Percentiles rank a stretch among this genome's conserved stretches.
Evolutionary conservation across 1,140 invertebrate species (phyloP).

Genomic region (Platyscapa corneri): DNA sequence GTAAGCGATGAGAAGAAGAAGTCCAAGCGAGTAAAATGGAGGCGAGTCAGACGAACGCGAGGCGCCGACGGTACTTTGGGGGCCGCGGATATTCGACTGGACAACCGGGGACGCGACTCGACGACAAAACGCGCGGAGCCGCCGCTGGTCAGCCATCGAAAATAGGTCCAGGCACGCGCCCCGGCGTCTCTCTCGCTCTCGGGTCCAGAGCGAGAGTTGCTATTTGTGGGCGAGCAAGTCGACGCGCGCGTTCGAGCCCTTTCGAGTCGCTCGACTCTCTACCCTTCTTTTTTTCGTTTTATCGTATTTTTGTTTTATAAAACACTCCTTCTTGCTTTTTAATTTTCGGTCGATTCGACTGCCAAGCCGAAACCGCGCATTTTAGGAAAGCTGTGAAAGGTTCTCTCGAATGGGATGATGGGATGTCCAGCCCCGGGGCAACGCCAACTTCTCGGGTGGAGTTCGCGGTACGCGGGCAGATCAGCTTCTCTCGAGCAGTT

Average conservation of each 20-base stretch:
- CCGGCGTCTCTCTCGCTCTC: background rate
- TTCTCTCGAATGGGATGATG: too few relatives aligned
- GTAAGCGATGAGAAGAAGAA: background rate
- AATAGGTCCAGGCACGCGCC: conserved; percentile 39
- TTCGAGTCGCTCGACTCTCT: background rate
- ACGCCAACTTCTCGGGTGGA: too few relatives aligned
- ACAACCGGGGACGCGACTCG: conserved; percentile 8
- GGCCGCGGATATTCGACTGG: conserved; percentile 30
- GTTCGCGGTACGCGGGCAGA: too few relatives aligned
- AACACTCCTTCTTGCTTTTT: too few relatives aligned
- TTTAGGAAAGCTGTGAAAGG: background rate
- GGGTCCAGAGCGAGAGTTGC: background rate
- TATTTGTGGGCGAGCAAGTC: background rate
- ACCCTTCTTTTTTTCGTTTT: background rate
- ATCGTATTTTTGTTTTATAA: too few relatives aligned
- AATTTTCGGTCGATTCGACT: too few relatives aligned
- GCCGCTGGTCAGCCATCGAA: conserved; percentile 38
- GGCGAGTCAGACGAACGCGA: background rate
- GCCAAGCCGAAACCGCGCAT: too few relatives aligned
- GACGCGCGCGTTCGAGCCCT: background rate
- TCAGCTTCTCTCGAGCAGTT: too few relatives aligned
- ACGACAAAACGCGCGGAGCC: background rate
- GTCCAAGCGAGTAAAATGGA: background rate
- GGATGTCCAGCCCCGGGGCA: too few relatives aligned
- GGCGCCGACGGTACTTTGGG: background rate